phyloP scores from a whole-genome alignment of 64 coral and sea anemone genomes.

The Actinia tenebrosa region DNA sequence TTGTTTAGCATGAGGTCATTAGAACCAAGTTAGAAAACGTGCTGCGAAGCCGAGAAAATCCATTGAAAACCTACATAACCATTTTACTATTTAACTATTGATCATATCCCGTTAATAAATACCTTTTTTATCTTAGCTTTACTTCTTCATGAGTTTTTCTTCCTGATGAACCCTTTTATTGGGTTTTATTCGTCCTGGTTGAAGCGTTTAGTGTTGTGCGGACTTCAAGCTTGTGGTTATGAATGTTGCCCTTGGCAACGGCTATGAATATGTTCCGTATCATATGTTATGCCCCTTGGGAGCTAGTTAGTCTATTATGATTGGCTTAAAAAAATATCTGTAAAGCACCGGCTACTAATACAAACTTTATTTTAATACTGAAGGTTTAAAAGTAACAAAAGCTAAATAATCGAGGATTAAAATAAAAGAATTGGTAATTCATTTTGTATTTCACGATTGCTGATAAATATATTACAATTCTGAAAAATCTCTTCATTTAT shows the following conservation, averaged over 20 bases:
- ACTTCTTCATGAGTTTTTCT: neutral
- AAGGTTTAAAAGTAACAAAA: too few relatives aligned
- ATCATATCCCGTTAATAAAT: neutral
- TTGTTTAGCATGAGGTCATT: neutral
- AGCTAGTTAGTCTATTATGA: neutral
- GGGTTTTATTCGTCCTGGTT: neutral
- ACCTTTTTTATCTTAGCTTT: neutral
- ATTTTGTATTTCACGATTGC: neutral
- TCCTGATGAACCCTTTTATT: neutral
- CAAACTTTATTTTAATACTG: neutral
- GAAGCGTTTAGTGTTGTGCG: neutral
- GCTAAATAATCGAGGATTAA: too few relatives aligned
- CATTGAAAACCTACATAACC: neutral
- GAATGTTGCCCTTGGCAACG: constrained; percentile 35
- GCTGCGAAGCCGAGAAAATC: neutral
- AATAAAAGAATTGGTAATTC: too few relatives aligned
- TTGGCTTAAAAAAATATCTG: neutral
- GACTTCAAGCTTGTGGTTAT: neutral
- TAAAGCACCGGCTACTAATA: neutral
- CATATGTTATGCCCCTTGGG: constrained; percentile 13
- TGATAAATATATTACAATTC: neutral
- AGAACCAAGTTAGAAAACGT: neutral
- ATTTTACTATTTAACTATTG: neutral
- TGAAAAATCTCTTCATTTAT: neutral
- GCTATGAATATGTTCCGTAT: neutral